phyloP scores from a whole-genome alignment of 1,140 invertebrate species.

The Zaprionus taronus region DNA sequence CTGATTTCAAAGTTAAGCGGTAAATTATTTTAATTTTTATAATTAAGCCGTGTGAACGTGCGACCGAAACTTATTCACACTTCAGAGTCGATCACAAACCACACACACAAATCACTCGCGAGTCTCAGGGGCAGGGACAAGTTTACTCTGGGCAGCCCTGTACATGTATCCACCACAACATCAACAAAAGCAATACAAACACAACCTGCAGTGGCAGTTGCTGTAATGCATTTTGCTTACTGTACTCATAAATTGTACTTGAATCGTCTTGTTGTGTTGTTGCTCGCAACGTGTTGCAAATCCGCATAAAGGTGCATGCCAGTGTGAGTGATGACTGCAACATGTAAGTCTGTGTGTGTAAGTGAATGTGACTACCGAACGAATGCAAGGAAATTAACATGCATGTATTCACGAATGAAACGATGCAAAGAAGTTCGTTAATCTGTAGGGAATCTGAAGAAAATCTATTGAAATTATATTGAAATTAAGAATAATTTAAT shows the following conservation, averaged over 20 bases:
- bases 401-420: conserved; percentile 14
- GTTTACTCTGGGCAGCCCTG: background rate
- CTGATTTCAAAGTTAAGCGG: conserved; percentile 10
- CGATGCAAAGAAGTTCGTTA: conserved; percentile 20
- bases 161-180: conserved; percentile 33
- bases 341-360: background rate
- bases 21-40: conserved; percentile 14
- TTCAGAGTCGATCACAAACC: conserved; percentile 9
- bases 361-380: background rate
- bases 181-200: conserved; percentile 23
- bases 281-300: conserved; percentile 47
- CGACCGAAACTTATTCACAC: conserved; percentile 23
- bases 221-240: conserved; percentile 45
- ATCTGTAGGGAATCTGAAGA: background rate
- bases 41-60: background rate
- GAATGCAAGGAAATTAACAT: conserved; percentile 8
- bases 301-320: conserved; percentile 27
- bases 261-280: conserved; percentile 57
- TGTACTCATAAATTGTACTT: conserved; percentile 49
- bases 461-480: no score
- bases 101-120: conserved; percentile 11
- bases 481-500: no score
- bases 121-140: conserved; percentile 9
- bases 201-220: conserved; percentile 48
- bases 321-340: conserved; percentile 18